Percentiles rank a stretch among this genome's conserved stretches.
Conservation (phyloP, 2,888 invertebrate genomes). For the Dyspetes luteomarginatus region DNA sequence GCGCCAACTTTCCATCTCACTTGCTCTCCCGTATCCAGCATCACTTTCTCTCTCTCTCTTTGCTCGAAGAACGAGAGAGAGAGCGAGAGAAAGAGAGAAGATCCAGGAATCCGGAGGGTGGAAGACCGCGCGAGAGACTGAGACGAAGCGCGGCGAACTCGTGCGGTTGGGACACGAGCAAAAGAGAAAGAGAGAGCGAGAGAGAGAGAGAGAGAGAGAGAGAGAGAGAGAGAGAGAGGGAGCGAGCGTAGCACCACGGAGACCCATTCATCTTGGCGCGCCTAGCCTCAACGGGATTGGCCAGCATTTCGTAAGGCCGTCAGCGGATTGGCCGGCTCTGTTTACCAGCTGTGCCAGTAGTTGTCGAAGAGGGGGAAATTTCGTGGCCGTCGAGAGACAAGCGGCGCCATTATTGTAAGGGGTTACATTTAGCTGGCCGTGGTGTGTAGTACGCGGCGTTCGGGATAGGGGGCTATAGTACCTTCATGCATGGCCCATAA, state of each 20-base stretch:
- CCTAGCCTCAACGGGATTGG: slow-evolving; percentile 81
- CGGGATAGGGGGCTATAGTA: slow-evolving; percentile 93
- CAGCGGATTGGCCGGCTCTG: slow-evolving; percentile 80
- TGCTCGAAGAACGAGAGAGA: slow-evolving; percentile 85
- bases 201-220: slow-evolving; percentile 75
- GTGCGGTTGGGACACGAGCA: slow-evolving; percentile 59
- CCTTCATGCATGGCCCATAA: slow-evolving; percentile 93
- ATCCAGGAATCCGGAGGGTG: slow-evolving; percentile 68
- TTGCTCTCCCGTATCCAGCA: slow-evolving; percentile 21
- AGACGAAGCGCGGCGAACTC: slow-evolving; percentile 77
- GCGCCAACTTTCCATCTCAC: slow-evolving; percentile 32
- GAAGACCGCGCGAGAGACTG: slow-evolving; percentile 78
- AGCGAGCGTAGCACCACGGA: slow-evolving; percentile 67
- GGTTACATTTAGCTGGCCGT: slow-evolving; percentile 84
- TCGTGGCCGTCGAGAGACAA: slow-evolving; percentile 83
- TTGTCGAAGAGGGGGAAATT: slow-evolving; percentile 79
- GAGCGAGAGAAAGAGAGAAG: slow-evolving; percentile 85
- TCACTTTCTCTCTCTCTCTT: slow-evolving; percentile 3
- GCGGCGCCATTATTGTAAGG: slow-evolving; percentile 85
- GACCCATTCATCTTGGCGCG: slow-evolving; percentile 83
- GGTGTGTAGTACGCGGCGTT: slow-evolving; percentile 86
- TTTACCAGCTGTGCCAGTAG: slow-evolving; percentile 85
- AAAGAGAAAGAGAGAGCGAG: slow-evolving; percentile 78
- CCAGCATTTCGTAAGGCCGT: slow-evolving; percentile 78
- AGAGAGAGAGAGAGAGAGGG: slow-evolving; percentile 51